phyloP scores from a whole-genome alignment of 1,140 invertebrate species.

The Drosophila repletoides region DNA sequence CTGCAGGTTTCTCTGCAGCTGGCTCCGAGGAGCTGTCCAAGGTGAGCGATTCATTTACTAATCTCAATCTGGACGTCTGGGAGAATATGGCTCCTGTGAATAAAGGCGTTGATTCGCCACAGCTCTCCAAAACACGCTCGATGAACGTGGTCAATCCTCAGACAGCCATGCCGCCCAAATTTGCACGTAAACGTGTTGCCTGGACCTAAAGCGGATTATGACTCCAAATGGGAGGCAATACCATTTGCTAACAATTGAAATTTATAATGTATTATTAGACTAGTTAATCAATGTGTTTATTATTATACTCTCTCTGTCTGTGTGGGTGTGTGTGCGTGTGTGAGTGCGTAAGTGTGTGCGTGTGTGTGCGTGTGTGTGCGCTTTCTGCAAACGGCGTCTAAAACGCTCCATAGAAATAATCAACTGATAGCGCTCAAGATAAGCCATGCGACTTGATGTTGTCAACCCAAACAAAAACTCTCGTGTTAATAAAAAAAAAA shows the following conservation, averaged over 20 bases:
- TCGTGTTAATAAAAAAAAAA: slow-evolving; percentile 47
- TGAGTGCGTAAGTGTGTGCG: neutral
- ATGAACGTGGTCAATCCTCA: slow-evolving; percentile 63
- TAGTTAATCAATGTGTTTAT: slow-evolving; percentile 36
- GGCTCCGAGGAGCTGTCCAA: slow-evolving; percentile 29
- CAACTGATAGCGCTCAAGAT: slow-evolving; percentile 47
- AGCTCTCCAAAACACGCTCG: slow-evolving; percentile 55
- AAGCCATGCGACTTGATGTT: slow-evolving; percentile 9
- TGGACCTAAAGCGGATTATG: slow-evolving; percentile 49
- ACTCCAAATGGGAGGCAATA: neutral
- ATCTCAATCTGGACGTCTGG: slow-evolving; percentile 75
- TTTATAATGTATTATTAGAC: slow-evolving; percentile 50
- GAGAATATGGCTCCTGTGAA: slow-evolving; percentile 53
- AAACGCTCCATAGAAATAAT: slow-evolving; percentile 10
- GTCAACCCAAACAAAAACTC: neutral
- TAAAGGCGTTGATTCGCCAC: slow-evolving; percentile 36
- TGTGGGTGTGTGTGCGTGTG: neutral
- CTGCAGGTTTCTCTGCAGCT: too few species aligned
- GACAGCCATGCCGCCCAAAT: slow-evolving; percentile 60
- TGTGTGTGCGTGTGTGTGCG: neutral
- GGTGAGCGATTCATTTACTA: slow-evolving; percentile 57
- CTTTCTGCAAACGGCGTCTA: neutral
- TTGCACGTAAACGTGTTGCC: slow-evolving; percentile 73
- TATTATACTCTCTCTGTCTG: neutral
- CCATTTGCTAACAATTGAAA: slow-evolving; percentile 36